Percentiles rank a stretch among this genome's conserved stretches.
phyloP scores from a whole-genome alignment of 2,888 invertebrate species.

The Oligia fasciuncula region DNA sequence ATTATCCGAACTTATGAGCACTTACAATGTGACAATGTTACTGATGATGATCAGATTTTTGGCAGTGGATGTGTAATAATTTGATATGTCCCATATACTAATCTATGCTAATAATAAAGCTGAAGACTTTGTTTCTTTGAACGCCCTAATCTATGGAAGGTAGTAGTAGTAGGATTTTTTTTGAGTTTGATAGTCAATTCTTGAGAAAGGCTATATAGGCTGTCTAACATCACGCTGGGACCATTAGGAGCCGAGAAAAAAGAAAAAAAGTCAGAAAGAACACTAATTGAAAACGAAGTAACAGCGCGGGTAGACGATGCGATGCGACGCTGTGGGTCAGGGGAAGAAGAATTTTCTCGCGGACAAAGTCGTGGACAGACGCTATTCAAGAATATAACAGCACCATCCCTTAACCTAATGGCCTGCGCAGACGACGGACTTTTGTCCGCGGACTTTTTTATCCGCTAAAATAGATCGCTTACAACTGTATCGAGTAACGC shows the following conservation, averaged over 20 bases:
- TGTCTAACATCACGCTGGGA: no score
- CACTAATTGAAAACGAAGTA: neutral
- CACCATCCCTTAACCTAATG: neutral
- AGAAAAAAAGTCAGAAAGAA: neutral
- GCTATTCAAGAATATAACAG: no score
- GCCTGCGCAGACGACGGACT: no score
- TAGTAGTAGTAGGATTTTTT: neutral
- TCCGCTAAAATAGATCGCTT: no score
- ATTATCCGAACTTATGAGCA: conserved; percentile 8
- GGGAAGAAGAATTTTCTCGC: no score
- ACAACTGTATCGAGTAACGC: no score
- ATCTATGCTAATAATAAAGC: neutral
- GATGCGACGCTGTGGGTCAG: no score
- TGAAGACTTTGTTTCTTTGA: neutral
- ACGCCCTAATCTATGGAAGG: neutral
- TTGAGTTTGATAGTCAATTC: neutral
- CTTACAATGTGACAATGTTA: conserved; percentile 3
- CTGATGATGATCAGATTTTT: neutral
- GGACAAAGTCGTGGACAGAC: no score
- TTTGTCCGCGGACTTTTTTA: no score
- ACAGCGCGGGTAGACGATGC: no score
- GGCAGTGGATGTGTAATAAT: neutral
- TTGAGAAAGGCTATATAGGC: neutral
- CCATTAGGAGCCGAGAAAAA: neutral
- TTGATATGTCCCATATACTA: neutral